Base-by-base conservation (phyloP, 2,888 invertebrate genomes). In the Lamproptera curius region DNA sequence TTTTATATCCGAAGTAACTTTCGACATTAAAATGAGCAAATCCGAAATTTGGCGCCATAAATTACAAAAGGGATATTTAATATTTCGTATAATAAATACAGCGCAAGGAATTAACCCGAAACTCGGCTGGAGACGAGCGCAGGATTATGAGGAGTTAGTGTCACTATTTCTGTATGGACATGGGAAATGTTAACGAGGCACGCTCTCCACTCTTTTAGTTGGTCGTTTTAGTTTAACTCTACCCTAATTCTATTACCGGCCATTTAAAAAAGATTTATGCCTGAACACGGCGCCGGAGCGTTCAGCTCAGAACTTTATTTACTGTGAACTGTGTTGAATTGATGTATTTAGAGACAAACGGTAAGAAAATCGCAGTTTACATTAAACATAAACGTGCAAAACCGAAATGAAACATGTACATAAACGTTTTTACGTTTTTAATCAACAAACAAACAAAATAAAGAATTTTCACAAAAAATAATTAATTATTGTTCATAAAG, bases 191-290 rank as follows among this genome's bases (percentile, higher is more conserved):
- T 50, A 44, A 50, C 31, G 9, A 17, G 16, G 33, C 23, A 28
- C 41, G 40, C 28, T 15, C 23, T 43, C 36, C 15, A 50, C 40
- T 50, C 31, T 41, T 48, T 42, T 26, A 47, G n/a, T 47, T 48
- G 38, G 43, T 39, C 42, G 20, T 42, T 34, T 39, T 20, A 17
- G 31, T 44, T 44, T 40, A 41, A 44, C 36, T 44, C 36, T 16
- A 44, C 36, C 40, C 49, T 50, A 50, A 44, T 36, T 44, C 40
- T 44, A 41, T 50, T 50, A 50, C 36, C 23, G 40, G 44, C 40
- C 36, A 36, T 44, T 44, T 36, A 50, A 50, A 49, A 41, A 34
- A 44, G 49, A 49, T 44, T 44, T 49, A 44, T 49, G 17, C 15
- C 36, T 15, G 14, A 40, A 44, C 20, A 28, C 34, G 15, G 38